Evolutionary conservation across 2,888 invertebrate species (phyloP), one percentile per base, ranked within the genome.

Genomic region (Chrysomela aeneicollis): DNA sequence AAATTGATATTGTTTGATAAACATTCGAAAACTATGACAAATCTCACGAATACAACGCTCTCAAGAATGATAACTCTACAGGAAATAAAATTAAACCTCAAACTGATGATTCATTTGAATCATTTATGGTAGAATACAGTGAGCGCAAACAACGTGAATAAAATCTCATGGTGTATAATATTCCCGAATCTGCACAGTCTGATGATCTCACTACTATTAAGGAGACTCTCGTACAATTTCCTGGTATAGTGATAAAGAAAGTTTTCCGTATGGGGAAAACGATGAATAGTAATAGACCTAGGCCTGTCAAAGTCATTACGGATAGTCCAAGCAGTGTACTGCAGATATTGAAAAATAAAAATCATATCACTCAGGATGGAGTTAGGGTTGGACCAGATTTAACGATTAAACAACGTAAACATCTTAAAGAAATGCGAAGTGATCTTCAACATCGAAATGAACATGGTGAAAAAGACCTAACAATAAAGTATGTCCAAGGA

Each of bases 381-480:
- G 10, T 35, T 5, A 35, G 12, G 35, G 35, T 35, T 35, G 12
- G 2, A 35, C 35, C 35, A 35, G 35, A 35, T 35, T 9, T 35
- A 35, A 35, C 30, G 15, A 52, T 52, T 30, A 52, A 52, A 52
- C 15, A 52, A 32, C 52, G 52, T 30, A 30, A 52, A 52, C 52
- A 52, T 30, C 52, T 52, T 5, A 52, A 52, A 15, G 15, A 32
- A 15, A n/a, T 30, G 30, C 52, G 26, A 26, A 52, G 52, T 26
- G 52, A 52, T 22, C 52, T 52, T 52, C 52, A 52, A 26, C 52
- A 52, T 2, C 22, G 52, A n/a, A 52, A 4, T 52, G 52, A 52
- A 26, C 22, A 52, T 52, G 52, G 52, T 26, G 52, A 52, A 52
- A 22, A 26, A 52, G 52, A 52, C 52, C 52, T 52, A 52, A 52